Base-by-base conservation (phyloP, 2,113 vertebrate species). In the Eurystomus gularis region DNA sequence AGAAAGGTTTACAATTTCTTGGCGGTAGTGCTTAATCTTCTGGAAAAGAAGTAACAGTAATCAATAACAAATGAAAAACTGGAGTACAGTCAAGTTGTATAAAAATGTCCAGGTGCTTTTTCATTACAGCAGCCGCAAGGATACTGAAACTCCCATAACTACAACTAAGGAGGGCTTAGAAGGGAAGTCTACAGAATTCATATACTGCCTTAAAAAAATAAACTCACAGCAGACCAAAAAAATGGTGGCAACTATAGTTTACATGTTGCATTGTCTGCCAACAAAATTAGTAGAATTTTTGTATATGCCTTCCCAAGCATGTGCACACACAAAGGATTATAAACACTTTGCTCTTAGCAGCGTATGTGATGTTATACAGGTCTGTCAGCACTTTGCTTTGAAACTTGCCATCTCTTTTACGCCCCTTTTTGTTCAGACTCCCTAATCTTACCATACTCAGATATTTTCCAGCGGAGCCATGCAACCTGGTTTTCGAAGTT, bases 361-460 rank as follows among this genome's bases (percentile, higher is more conserved):
- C 3, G 3, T 29, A 4, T 61, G 88, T 52, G 69, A 60, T 77
- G 51, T 66, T 95, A 46, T 14, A 26, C 35, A 24, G 72, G 72
- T 95, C 96, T 94, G 88, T 69, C 95, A 88, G 90, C 68, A 35
- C 84, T 82, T 60, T 4, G 42, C 49, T 48, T 65, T 42, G 60
- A 51, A 80, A 28, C 40, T 70, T 88, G 11, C 70, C 55, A 26
- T 55, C 57, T 86, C 75, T 79, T 42, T 57, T 13, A 60, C 7
- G 60, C 13, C 9, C 39, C 44, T 33, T 58, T 78, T 37, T 81
- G 13, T 64, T 94, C 33, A 44, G 62, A 8, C 35, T 86, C 24
- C 60, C 52, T 73, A 60, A 48, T 72, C 60, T 33, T 57, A 29
- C 44, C 71, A 16, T 5, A 7, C 72, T 90, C 39, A 26, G 40